phyloP scores from a whole-genome alignment of 1,140 invertebrate species.

The Drosophila asahinai region DNA sequence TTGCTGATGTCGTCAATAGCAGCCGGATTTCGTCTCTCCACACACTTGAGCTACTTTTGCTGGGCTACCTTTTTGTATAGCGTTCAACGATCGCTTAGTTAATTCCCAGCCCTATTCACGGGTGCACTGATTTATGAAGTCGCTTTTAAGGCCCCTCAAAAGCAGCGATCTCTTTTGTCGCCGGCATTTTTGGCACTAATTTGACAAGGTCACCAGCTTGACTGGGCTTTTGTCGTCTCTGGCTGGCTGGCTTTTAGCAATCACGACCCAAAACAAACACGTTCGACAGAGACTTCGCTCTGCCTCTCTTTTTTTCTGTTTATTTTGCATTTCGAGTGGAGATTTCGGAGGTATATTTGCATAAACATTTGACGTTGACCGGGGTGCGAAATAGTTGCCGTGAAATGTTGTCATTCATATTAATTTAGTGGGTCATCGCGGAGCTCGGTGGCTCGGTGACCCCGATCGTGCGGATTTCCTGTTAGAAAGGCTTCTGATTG shows the following conservation, averaged over 20 bases:
- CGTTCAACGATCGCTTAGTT: slow-evolving; percentile 45
- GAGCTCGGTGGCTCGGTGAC: slow-evolving; percentile 31
- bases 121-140: slow-evolving; percentile 59
- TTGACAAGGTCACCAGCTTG: slow-evolving; percentile 67
- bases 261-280: slow-evolving; percentile 43
- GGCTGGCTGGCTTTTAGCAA: slow-evolving; percentile 24
- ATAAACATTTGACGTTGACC: slow-evolving; percentile 67
- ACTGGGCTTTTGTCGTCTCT: slow-evolving; percentile 31
- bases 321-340: slow-evolving; percentile 54
- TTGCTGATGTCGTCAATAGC: slow-evolving; percentile 46
- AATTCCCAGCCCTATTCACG: slow-evolving; percentile 31
- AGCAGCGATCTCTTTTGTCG: slow-evolving; percentile 45
- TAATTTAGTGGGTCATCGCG: slow-evolving; percentile 69
- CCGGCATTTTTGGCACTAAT: slow-evolving; percentile 76
- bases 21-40: neutral
- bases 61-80: neutral
- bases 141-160: slow-evolving; percentile 5
- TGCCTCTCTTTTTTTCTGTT: slow-evolving; percentile 8
- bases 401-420: slow-evolving; percentile 73
- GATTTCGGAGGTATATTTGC: slow-evolving; percentile 64
- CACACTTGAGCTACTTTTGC: slow-evolving; percentile 33
- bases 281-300: slow-evolving; percentile 31
- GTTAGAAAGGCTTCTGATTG: slow-evolving; percentile 77
- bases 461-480: slow-evolving; percentile 74
- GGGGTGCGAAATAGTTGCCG: slow-evolving; percentile 72